Evolutionary conservation across 2,113 vertebrate species (phyloP).

Genomic region (Lasiurus borealis): DNA sequence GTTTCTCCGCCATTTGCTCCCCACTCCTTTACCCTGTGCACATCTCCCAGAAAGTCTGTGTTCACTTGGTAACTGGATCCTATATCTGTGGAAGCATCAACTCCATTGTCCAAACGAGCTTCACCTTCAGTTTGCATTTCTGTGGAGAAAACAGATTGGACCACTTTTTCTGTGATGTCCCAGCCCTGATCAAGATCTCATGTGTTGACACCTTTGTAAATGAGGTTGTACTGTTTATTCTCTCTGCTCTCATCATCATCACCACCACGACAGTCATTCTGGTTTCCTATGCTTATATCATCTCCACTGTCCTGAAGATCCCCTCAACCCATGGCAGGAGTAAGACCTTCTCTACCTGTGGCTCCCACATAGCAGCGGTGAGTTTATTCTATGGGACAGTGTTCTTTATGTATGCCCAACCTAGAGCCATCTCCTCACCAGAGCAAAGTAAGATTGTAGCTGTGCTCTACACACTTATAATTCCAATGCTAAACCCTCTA

Average conservation of each 20-base stretch:
- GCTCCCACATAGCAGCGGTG: constrained; percentile 82
- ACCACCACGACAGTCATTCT: constrained; percentile 76
- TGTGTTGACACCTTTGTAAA: constrained; percentile 75
- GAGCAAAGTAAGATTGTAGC: constrained; percentile 74
- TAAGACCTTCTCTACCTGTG: constrained; percentile 84
- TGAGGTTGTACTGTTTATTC: constrained; percentile 62
- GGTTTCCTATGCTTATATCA: constrained; percentile 82
- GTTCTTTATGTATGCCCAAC: constrained; percentile 84
- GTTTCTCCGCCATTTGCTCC: constrained; percentile 80
- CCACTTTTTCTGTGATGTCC: constrained; percentile 85
- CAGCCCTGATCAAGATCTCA: constrained; percentile 78
- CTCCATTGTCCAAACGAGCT: constrained; percentile 79
- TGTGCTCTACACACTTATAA: constrained; percentile 77
- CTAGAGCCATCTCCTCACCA: constrained; percentile 70
- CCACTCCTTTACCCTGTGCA: constrained; percentile 76
- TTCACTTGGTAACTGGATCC: constrained; percentile 73
- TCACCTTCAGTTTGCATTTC: constrained; percentile 81
- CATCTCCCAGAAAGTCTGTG: constrained; percentile 77
- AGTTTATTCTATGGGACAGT: constrained; percentile 83
- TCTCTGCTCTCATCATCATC: constrained; percentile 79
- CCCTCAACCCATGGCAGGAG: constrained; percentile 75
- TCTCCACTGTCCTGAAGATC: constrained; percentile 77
- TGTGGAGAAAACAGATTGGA: constrained; percentile 79
- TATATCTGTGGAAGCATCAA: constrained; percentile 83
- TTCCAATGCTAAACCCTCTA: constrained; percentile 84